A percentile compares a stretch with the other conserved stretches of the same genome.
Evolutionary conservation across 2,113 vertebrate genomes (phyloP).

Genomic region (Myrmecobius fasciatus): DNA sequence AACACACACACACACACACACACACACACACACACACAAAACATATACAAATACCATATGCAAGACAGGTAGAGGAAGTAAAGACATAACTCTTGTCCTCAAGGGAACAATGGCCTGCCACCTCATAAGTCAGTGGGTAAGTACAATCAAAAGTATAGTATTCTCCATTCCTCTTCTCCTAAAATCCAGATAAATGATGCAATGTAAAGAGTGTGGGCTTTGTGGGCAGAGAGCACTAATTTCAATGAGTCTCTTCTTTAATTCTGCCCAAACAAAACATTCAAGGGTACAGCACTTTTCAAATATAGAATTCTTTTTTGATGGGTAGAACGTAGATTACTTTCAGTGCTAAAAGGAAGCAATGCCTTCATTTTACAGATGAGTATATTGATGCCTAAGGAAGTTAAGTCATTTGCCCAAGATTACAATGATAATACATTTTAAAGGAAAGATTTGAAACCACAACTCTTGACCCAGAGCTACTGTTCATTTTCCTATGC

Average conservation of each 20-base stretch:
- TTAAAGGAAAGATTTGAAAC: not conserved
- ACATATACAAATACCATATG: not conserved
- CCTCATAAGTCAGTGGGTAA: not conserved
- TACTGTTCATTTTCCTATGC: not conserved
- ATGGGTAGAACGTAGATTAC: not conserved
- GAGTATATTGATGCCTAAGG: not conserved
- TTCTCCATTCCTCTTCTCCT: not conserved
- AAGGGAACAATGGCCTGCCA: not conserved
- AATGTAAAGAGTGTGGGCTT: not conserved
- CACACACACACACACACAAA: not conserved
- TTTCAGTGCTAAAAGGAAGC: not conserved
- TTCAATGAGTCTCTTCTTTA: not conserved
- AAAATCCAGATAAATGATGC: not conserved
- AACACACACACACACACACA: too few species aligned
- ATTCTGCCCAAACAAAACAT: slow-evolving; percentile 60
- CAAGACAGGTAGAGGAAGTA: not conserved
- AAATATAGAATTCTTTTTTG: slow-evolving; percentile 50
- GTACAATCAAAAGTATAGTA: not conserved
- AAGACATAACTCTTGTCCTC: not conserved
- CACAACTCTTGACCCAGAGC: not conserved
- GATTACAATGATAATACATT: not conserved
- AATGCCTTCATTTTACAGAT: not conserved
- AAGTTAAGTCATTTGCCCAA: not conserved
- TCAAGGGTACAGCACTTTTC: slow-evolving; percentile 31
- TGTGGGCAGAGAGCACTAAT: not conserved